These are phyloP conservation scores for Ranitomeya variabilis DNA, from an alignment of 2,113 vertebrate genomes.

Conservation along the genomic window DNA sequence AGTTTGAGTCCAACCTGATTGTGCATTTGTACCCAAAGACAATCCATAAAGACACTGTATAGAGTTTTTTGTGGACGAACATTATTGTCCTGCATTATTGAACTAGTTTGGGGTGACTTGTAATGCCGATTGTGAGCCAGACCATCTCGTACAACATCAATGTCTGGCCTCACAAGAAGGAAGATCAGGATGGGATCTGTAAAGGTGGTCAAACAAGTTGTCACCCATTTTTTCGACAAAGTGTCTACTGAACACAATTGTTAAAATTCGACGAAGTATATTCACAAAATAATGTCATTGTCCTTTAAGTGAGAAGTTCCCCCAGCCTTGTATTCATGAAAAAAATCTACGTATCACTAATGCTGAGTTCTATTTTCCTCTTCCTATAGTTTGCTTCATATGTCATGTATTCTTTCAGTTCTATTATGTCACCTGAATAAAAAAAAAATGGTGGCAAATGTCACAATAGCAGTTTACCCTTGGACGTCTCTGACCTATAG, in stretches of 20 bases:
- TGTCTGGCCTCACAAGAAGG: too few relatives aligned
- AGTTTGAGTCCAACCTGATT: too few relatives aligned
- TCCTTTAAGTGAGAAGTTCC: background rate
- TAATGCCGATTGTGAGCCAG: too few relatives aligned
- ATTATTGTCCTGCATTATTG: too few relatives aligned
- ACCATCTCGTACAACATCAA: too few relatives aligned
- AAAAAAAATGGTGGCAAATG: constrained; percentile 32
- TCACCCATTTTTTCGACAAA: background rate
- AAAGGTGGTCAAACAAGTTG: too few relatives aligned
- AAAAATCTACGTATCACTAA: background rate
- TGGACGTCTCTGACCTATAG: constrained; percentile 45
- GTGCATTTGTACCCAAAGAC: too few relatives aligned
- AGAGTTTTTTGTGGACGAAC: too few relatives aligned
- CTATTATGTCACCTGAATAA: constrained; percentile 33
- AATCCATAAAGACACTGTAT: too few relatives aligned
- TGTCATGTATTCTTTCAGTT: constrained; percentile 9
- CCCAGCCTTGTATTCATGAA: background rate
- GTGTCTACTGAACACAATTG: background rate
- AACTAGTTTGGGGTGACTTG: too few relatives aligned
- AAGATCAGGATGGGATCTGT: too few relatives aligned
- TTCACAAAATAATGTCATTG: background rate
- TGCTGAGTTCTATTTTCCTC: background rate
- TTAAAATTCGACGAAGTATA: background rate
- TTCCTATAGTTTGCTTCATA: constrained; percentile 26
- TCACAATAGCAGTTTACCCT: constrained; percentile 23